Evolutionary conservation across 2,888 invertebrate genomes (phyloP).

Genomic region (Actias luna): DNA sequence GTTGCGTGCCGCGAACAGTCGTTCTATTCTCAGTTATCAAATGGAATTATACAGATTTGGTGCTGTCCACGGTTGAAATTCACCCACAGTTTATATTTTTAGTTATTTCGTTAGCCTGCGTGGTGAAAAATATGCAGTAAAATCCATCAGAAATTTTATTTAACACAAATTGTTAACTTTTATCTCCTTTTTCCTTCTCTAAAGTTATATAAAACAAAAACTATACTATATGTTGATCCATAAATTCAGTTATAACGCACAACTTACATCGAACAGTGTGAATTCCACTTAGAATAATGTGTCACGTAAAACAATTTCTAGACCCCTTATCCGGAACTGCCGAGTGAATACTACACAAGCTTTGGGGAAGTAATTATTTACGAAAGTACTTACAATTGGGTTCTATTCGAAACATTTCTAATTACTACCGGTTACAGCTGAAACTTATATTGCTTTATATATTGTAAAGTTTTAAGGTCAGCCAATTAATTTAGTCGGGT

Average conservation of each 20-base stretch:
- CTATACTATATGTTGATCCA: neutral
- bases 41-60: too few relatives aligned
- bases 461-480: neutral
- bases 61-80: too few relatives aligned
- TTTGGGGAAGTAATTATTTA: conserved; percentile 5
- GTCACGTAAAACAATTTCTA: conserved; percentile 71
- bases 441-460: neutral
- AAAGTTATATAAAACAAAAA: neutral
- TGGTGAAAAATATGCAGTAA: too few relatives aligned
- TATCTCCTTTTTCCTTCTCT: too few relatives aligned
- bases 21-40: too few relatives aligned
- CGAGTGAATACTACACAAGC: conserved; percentile 19
- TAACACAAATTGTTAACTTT: too few relatives aligned
- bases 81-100: too few relatives aligned
- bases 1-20: too few relatives aligned
- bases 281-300: conserved; percentile 57
- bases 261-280: conserved; percentile 16
- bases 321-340: conserved; percentile 54
- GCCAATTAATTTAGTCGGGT: neutral
- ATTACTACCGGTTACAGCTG: neutral
- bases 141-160: too few relatives aligned
- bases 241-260: neutral
- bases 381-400: neutral
- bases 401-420: conserved; percentile 10
- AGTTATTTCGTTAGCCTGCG: too few relatives aligned